These are phyloP conservation scores for Corvus hawaiiensis DNA, from an alignment of 2,113 vertebrate species.

Conservation along the genomic window DNA sequence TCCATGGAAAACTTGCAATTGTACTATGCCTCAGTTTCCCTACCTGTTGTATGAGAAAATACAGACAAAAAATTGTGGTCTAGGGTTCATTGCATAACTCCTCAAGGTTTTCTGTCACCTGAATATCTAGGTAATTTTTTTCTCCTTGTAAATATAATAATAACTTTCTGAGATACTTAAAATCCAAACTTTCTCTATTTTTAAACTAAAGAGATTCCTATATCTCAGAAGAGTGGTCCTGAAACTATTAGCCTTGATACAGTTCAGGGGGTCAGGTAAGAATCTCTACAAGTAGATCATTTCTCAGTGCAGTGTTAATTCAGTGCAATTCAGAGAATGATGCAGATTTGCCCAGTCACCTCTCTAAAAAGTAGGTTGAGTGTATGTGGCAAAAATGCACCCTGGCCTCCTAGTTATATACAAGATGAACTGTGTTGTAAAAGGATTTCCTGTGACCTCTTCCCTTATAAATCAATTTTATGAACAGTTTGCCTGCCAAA, in stretches of 20 bases:
- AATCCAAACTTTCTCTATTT: neutral
- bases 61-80: neutral
- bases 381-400: neutral
- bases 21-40: neutral
- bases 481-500: neutral
- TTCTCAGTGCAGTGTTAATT: neutral
- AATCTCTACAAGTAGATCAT: neutral
- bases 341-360: neutral
- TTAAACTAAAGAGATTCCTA: neutral
- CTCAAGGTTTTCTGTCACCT: neutral
- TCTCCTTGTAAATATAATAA: neutral
- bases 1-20: neutral
- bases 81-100: neutral
- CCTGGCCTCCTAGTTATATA: neutral
- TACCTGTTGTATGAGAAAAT: neutral
- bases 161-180: neutral
- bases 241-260: neutral
- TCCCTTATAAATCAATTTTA: neutral
- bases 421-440: neutral
- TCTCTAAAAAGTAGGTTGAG: neutral
- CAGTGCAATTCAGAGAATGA: neutral
- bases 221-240: neutral
- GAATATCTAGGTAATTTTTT: neutral
- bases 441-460: neutral
- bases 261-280: neutral